Evolutionary conservation across 2,797 vertebrate genomes (phyloP).

Genomic region (Dendrocincla fuliginosa): DNA sequence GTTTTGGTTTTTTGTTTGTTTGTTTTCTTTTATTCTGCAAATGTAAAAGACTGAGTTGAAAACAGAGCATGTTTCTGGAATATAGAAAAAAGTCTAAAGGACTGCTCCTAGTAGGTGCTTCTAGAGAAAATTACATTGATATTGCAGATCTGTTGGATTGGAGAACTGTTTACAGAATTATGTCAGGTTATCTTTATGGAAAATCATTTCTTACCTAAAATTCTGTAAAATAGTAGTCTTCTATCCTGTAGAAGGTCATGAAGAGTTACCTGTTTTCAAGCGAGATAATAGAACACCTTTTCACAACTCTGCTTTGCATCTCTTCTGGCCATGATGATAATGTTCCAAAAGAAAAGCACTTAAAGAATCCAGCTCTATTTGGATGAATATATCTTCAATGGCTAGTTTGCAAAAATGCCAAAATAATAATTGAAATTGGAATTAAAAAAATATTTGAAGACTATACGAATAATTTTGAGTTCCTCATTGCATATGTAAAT

Average conservation of each 20-base stretch:
- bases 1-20: no score
- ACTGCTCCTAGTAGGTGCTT: not conserved
- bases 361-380: not conserved
- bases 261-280: not conserved
- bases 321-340: not conserved
- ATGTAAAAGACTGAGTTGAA: not conserved
- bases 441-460: not conserved
- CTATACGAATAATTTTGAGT: not conserved
- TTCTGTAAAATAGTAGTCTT: not conserved
- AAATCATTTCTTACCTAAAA: not conserved
- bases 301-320: not conserved
- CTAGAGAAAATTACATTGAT: not conserved
- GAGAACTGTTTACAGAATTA: not conserved
- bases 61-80: not conserved
- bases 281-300: not conserved
- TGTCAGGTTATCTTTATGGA: not conserved
- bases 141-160: not conserved
- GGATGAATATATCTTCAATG: not conserved
- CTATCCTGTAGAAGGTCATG: not conserved
- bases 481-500: not conserved
- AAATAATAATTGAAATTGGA: not conserved
- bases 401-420: not conserved
- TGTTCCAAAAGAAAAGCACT: not conserved
- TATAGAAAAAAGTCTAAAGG: not conserved
- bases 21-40: not conserved